Conservation (phyloP, 2,888 invertebrate genomes). For the Cecidostiba fungosa region DNA sequence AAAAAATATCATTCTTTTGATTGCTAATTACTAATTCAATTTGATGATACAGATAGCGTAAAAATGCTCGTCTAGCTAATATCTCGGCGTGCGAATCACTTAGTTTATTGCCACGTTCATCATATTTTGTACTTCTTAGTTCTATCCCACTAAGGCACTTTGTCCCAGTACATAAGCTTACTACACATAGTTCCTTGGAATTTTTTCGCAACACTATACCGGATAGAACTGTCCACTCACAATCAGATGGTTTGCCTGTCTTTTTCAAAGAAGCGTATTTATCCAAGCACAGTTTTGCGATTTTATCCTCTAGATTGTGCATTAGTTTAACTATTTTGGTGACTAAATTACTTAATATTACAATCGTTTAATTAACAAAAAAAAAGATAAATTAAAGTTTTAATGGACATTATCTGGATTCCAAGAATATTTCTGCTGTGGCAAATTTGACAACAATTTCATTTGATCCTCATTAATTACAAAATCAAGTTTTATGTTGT, state of each 20-base stretch:
- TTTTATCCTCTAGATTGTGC: constrained; percentile 78
- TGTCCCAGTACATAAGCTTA: constrained; percentile 94
- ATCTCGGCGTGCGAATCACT: constrained; percentile 97
- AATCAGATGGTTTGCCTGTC: constrained; percentile 88
- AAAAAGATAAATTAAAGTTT: constrained; percentile 61
- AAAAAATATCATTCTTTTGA: constrained; percentile 76
- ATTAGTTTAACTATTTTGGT: constrained; percentile 23
- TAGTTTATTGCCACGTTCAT: constrained; percentile 85
- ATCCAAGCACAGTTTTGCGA: constrained; percentile 84
- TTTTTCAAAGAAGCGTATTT: constrained; percentile 86
- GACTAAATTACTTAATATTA: background rate
- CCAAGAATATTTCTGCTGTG: constrained; percentile 82
- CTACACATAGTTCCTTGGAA: constrained; percentile 82
- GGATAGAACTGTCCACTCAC: constrained; percentile 93
- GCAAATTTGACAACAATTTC: constrained; percentile 80
- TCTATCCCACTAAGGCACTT: constrained; percentile 91
- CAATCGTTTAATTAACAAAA: background rate
- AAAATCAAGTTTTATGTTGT: constrained; percentile 84
- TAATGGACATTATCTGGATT: constrained; percentile 82
- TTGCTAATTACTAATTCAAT: constrained; percentile 79
- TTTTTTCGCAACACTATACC: constrained; percentile 83
- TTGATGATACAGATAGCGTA: constrained; percentile 88
- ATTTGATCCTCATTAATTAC: constrained; percentile 82
- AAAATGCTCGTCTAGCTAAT: constrained; percentile 90
- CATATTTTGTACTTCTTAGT: constrained; percentile 80